These are phyloP conservation scores for Stegodyphus dumicola DNA, from an alignment of 1,140 invertebrate species.

Conservation along the genomic window DNA sequence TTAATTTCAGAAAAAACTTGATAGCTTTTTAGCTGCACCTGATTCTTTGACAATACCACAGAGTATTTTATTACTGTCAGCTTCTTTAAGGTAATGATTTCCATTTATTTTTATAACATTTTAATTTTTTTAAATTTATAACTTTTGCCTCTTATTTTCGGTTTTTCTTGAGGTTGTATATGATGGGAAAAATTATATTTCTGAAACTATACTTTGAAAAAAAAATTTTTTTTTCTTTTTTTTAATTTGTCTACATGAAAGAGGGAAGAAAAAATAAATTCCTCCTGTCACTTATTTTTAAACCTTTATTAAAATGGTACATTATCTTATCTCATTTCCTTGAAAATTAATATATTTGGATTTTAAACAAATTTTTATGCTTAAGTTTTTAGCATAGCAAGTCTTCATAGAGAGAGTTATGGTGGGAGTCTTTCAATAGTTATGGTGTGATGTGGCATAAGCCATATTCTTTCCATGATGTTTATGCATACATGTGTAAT, in stretches of 20 bases:
- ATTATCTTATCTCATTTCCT: no score
- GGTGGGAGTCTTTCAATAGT: no score
- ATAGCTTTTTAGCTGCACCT: slow-evolving; percentile 80
- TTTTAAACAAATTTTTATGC: no score
- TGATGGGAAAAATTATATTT: background rate
- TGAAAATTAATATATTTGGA: no score
- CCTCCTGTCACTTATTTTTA: no score
- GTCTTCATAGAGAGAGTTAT: no score
- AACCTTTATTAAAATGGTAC: no score
- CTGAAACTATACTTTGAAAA: background rate
- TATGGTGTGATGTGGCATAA: no score
- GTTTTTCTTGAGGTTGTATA: background rate
- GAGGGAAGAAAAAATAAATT: background rate
- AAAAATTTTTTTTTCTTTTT: no score
- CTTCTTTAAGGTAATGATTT: slow-evolving; percentile 51
- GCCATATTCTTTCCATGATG: no score
- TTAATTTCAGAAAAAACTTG: slow-evolving; percentile 78
- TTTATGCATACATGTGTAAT: no score
- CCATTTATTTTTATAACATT: background rate
- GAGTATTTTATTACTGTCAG: slow-evolving; percentile 78
- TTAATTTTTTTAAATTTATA: background rate
- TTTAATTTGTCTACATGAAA: background rate
- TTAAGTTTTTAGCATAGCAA: no score
- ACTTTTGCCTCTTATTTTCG: background rate
- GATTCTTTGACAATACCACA: slow-evolving; percentile 86